Conservation (phyloP, 2,113 vertebrate genomes). For the Eclectus roratus region DNA sequence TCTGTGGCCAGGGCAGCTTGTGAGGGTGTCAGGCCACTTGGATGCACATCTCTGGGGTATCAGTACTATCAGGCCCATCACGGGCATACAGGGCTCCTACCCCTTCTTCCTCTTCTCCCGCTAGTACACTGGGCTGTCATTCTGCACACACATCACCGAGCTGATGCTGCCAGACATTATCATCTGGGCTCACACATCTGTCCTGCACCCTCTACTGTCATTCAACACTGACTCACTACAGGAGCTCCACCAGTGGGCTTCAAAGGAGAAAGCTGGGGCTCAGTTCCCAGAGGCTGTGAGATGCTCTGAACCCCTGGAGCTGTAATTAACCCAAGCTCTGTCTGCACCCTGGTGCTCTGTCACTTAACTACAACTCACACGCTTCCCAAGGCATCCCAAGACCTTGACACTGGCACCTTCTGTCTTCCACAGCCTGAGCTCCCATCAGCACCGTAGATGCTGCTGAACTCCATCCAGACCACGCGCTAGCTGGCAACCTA, state of each 20-base stretch:
- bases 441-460: not conserved
- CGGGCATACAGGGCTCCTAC: not conserved
- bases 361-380: not conserved
- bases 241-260: not conserved
- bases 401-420: not conserved
- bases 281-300: not conserved
- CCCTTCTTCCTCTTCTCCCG: not conserved
- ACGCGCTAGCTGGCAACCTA: not conserved
- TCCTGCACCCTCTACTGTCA: not conserved
- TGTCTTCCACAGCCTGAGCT: not conserved
- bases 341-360: not conserved
- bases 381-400: not conserved
- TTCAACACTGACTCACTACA: not conserved
- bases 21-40: rapidly evolving
- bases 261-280: not conserved
- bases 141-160: not conserved
- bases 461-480: not conserved
- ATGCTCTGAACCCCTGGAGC: not conserved
- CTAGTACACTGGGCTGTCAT: not conserved
- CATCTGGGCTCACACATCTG: not conserved
- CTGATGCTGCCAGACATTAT: not conserved
- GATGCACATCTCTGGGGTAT: not conserved
- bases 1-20: not conserved
- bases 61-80: rapidly evolving
- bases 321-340: not conserved